Evolutionary conservation across 2,888 invertebrate species (phyloP).

Genomic region (Phorcus lineatus): DNA sequence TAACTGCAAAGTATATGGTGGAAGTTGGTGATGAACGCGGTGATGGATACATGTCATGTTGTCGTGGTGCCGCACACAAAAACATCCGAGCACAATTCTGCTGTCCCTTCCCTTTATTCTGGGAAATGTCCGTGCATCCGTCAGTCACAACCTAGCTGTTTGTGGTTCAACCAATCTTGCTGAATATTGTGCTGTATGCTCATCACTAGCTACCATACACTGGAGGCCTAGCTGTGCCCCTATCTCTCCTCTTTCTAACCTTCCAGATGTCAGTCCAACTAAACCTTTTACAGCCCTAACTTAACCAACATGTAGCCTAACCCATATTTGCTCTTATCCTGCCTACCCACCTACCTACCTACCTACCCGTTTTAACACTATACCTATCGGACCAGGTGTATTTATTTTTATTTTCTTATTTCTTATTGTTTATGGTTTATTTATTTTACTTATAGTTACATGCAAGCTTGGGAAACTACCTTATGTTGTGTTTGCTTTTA

Average conservation of each 20-base stretch:
- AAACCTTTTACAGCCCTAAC: too few species aligned
- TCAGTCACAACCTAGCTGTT: too few species aligned
- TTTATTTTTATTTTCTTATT: slow-evolving; percentile 7
- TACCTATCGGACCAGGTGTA: neutral
- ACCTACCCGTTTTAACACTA: neutral
- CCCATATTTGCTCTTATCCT: neutral
- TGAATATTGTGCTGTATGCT: too few species aligned
- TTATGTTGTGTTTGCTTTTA: neutral
- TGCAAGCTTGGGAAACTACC: neutral
- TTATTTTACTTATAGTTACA: neutral
- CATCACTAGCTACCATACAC: too few species aligned
- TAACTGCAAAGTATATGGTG: neutral
- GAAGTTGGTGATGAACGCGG: neutral
- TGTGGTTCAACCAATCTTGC: too few species aligned
- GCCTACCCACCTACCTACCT: neutral
- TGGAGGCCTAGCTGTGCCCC: neutral
- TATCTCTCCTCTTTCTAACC: neutral
- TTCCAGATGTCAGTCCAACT: too few species aligned
- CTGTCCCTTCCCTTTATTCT: too few species aligned
- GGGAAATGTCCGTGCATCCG: too few species aligned
- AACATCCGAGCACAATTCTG: neutral
- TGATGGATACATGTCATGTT: neutral
- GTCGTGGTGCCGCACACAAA: neutral
- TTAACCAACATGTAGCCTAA: too few species aligned
- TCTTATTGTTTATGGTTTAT: neutral